These are phyloP conservation scores for Siniperca undulata DNA, from an alignment of 2,797 vertebrate species.

Conservation along the genomic window DNA sequence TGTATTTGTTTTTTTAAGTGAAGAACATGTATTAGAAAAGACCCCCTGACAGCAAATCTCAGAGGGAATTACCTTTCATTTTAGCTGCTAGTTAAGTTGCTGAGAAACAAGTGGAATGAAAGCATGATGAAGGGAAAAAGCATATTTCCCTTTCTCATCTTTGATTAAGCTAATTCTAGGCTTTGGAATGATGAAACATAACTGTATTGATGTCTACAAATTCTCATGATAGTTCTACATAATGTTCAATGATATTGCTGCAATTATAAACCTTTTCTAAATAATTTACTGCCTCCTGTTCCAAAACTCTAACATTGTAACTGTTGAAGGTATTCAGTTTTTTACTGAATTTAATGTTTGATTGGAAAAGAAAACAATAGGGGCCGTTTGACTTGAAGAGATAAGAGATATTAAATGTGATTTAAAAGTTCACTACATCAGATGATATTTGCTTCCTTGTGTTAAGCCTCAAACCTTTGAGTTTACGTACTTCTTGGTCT, in stretches of 20 bases:
- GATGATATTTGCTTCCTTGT: constrained; percentile 4
- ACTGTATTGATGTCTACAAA: constrained; percentile 41
- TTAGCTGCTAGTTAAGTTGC: constrained; percentile 55
- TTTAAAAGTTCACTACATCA: constrained; percentile 13
- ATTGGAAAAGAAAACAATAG: constrained; percentile 7
- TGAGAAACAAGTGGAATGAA: constrained; percentile 35
- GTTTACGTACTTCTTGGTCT: not conserved
- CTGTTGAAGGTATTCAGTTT: not conserved
- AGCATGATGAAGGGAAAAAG: constrained; percentile 20
- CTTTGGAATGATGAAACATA: constrained; percentile 42
- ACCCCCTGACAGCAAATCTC: constrained; percentile 60
- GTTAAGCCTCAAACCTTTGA: not conserved
- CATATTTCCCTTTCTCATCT: constrained; percentile 15
- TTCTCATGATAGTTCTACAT: constrained; percentile 27
- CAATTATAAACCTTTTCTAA: not conserved
- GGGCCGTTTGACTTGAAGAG: not conserved
- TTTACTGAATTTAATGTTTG: not conserved
- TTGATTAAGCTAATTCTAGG: constrained; percentile 48
- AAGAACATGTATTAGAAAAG: constrained; percentile 42
- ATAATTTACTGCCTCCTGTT: not conserved
- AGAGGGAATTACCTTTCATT: constrained; percentile 61
- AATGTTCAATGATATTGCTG: constrained; percentile 15
- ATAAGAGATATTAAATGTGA: not conserved
- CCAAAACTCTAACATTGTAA: not conserved
- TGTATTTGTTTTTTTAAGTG: constrained; percentile 29